Evolutionary conservation across 2,113 vertebrate genomes (phyloP).

Genomic region (Ammodytes dubius): DNA sequence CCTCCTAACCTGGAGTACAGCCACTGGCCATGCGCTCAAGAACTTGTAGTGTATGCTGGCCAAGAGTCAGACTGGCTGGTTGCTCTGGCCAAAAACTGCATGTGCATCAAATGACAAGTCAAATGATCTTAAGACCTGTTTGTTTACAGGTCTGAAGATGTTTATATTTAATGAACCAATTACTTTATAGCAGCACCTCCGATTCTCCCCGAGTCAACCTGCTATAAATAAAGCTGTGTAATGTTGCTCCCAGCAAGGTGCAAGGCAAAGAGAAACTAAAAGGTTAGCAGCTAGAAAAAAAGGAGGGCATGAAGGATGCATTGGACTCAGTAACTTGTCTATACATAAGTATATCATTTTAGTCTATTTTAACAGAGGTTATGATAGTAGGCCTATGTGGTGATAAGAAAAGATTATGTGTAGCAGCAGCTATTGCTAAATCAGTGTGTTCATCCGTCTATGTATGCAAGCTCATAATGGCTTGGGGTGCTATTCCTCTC

Average conservation of each 20-base stretch:
- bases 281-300: conserved; percentile 59
- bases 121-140: conserved; percentile 24
- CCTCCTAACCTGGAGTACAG: conserved; percentile 26
- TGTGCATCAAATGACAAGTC: conserved; percentile 45
- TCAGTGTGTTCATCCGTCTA: background rate
- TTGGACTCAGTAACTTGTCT: conserved; percentile 5
- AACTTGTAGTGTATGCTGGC: conserved; percentile 39
- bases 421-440: background rate
- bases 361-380: background rate
- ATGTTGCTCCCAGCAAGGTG: conserved; percentile 54
- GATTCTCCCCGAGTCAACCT: conserved; percentile 69
- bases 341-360: background rate
- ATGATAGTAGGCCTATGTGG: background rate
- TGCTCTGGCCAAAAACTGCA: conserved; percentile 15
- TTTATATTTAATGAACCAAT: background rate
- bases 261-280: conserved; percentile 59
- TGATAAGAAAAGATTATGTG: background rate
- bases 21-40: conserved; percentile 16
- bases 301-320: conserved; percentile 31
- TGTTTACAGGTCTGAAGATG: conserved; percentile 49
- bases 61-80: conserved; percentile 23
- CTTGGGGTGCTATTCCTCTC: background rate
- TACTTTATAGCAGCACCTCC: background rate
- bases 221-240: conserved; percentile 79
- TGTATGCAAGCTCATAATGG: background rate